phyloP scores from a whole-genome alignment of 2,888 invertebrate genomes.

The Pteria penguin region DNA sequence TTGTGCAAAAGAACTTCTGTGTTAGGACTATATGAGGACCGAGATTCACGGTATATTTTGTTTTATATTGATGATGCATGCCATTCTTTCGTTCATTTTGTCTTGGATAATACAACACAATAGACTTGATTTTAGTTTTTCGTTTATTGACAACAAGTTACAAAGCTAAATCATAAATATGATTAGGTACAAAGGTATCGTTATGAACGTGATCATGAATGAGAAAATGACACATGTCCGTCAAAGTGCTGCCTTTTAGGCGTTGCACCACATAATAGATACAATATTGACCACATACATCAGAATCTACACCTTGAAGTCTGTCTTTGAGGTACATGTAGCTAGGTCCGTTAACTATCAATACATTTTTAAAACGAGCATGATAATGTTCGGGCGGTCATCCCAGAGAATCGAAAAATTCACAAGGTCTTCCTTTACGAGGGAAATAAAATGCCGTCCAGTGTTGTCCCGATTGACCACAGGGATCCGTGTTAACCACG shows the following conservation, averaged over 20 bases:
- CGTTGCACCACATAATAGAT: not conserved
- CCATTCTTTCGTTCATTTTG: too few species aligned
- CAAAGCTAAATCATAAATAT: too few species aligned
- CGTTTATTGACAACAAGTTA: too few species aligned
- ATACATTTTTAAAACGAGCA: not conserved
- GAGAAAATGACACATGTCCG: not conserved
- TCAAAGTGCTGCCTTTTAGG: not conserved
- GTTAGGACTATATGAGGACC: too few species aligned
- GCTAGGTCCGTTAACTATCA: not conserved
- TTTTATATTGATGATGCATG: too few species aligned
- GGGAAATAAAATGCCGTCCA: not conserved
- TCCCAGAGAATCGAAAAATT: not conserved
- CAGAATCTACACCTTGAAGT: not conserved
- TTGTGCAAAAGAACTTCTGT: too few species aligned
- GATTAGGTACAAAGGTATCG: not conserved
- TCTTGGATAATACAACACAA: too few species aligned
- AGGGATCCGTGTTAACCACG: not conserved
- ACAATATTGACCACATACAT: not conserved
- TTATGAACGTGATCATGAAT: not conserved
- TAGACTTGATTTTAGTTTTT: too few species aligned
- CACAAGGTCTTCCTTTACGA: not conserved
- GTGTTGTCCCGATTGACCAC: not conserved
- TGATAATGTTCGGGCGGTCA: not conserved
- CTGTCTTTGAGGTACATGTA: not conserved
- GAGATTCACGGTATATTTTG: too few species aligned